Evolutionary conservation across 1,140 invertebrate genomes (phyloP), one percentile per base, ranked within the genome.

Genomic region (Carposina sasakii): DNA sequence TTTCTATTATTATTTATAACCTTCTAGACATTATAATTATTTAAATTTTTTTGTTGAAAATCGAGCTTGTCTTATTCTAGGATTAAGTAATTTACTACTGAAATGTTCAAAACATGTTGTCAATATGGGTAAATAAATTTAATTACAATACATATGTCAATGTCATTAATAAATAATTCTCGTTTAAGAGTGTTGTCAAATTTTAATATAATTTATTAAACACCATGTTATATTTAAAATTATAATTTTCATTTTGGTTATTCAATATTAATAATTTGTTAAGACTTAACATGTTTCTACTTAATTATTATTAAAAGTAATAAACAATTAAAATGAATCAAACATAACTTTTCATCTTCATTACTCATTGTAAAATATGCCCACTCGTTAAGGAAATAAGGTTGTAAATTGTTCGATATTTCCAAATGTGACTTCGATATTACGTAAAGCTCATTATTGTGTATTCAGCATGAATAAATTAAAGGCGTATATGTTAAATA

Each of bases 321-420:
- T 31, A 45, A 23, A 34, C 6, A 42, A 40, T 49, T 41, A 43
- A 37, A 44, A 39, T 47, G 28, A 44, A 44, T 52, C 30, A 59
- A 36, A 49, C 13, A 8, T 22, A 57, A 48, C 23, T 45, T 48
- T 45, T 34, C 28, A 52, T 43, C 36, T 50, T 34, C 13, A 13
- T n/a, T n/a, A n/a, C n/a, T 66, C 70, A 71, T 79, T 79, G 70
- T 75, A 75, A 65, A 62, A 71, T 73, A 69, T 67, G 52, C 54
- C 60, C 65, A 57, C 48, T 65, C 48, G 16, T 24, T 72, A 78
- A 68, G 41, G 30, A 48, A 56, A 54, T 82, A 82, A 82, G 74
- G 74, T 82, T 82, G 76, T 82, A 82, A 77, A 76, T 76, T 71
- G 62, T 69, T 75, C 62, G 58, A 67, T 78, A 74, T 76, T 79